Evolutionary conservation across 1,140 invertebrate species (phyloP), one percentile per base, ranked within the genome.

Genomic region (Drosophila pachea): DNA sequence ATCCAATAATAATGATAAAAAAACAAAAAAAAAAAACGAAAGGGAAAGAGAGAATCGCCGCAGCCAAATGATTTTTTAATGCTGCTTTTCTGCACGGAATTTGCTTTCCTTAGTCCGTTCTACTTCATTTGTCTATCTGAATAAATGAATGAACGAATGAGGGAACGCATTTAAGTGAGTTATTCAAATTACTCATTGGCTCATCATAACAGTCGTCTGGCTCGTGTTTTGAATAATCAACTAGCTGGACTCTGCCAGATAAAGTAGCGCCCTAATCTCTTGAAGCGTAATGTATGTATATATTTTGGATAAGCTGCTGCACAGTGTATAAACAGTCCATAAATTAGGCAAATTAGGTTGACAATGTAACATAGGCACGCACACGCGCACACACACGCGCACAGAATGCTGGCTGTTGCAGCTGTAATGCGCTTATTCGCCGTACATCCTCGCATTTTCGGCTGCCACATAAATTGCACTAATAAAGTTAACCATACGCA

Each of bases 401-500:
- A 55, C 43, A 60, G 9, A 43, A 11, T n/a, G 11, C 42, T 52
- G 35, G 31, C 49, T 47, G 67, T 71, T 43, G 49, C 68, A 63
- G 38, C 43, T 56, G 36, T 66, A 75, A 79, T 70, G 76, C 61
- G 76, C 50, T 84, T 76, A 83, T 73, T 73, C 73, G 43, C 71
- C 73, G 55, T 31, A 56, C 32, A 64, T 64, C 47, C 67, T 42
- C 53, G 42, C 48, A 59, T 60, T 53, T 53, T 33, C 22, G 38
- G n/a, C 58, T 67, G 76, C 22, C 53, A 76, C 61, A 82, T 84
- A 76, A 84, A 79, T 84, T 68, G 47, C 73, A 53, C 81, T 84
- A 84, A 84, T 84, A 78, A 86, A 84, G 76, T 84, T 79, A 70
- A 84, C 45, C 73, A 86, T 76, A 86, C 79, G 79, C 79, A 79